phyloP scores from a whole-genome alignment of 2,888 invertebrate genomes.

The Phanerotoma sp. region DNA sequence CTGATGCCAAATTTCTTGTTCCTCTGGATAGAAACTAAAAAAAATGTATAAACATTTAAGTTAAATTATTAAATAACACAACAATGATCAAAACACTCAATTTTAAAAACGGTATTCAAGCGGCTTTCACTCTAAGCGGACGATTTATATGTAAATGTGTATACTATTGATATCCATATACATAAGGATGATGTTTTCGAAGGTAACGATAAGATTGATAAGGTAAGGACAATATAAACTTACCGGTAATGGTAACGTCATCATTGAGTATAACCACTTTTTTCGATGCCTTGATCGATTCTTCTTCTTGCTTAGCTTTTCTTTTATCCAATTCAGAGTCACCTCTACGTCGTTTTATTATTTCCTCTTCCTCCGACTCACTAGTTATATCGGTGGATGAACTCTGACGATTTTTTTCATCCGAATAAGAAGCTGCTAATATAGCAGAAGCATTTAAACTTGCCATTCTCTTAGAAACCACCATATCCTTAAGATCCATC shows the following conservation, averaged over 20 bases:
- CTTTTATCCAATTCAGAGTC: conserved; percentile 47
- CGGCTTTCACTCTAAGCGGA: too few species aligned
- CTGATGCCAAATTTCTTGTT: too few species aligned
- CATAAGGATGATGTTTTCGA: conserved; percentile 18
- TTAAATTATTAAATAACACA: too few species aligned
- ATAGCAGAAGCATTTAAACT: conserved; percentile 89
- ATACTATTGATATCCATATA: too few species aligned
- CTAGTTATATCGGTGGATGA: conserved; percentile 61
- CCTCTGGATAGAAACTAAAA: too few species aligned
- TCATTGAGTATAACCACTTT: conserved; percentile 79
- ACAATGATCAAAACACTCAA: too few species aligned
- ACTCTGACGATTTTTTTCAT: conserved; percentile 66
- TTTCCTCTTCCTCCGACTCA: conserved; percentile 50
- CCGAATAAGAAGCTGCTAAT: conserved; percentile 80
- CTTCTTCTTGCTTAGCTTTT: conserved; percentile 40
- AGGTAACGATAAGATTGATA: background rate
- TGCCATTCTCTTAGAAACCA: conserved; percentile 88
- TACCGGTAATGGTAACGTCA: conserved; percentile 80
- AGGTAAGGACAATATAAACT: conserved; percentile 16
- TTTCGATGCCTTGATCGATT: conserved; percentile 53
- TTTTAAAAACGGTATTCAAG: too few species aligned
- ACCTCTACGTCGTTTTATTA: conserved; percentile 49
- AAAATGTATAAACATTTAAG: too few species aligned
- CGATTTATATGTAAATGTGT: too few species aligned
- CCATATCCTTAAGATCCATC: conserved; percentile 84